A percentile compares a stretch with the other conserved stretches of the same genome.
These are phyloP conservation scores for Escarpia spicata DNA, from an alignment of 2,888 invertebrate species.

Conservation along the genomic window DNA sequence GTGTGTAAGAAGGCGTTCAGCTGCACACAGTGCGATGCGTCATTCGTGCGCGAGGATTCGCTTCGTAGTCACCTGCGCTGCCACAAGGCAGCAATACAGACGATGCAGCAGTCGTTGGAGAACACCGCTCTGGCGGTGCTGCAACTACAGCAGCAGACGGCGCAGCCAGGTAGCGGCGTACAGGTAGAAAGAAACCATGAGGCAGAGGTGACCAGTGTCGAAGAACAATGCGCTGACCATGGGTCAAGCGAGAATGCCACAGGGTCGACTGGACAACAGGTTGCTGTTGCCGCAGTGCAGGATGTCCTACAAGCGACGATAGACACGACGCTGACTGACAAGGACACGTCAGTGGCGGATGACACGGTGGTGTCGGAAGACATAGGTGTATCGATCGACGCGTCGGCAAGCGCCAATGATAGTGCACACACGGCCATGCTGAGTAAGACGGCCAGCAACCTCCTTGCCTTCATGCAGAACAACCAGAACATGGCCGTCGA, in stretches of 20 bases:
- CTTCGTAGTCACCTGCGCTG: conserved; percentile 65
- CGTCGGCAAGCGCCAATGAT: neutral
- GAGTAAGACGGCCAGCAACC: conserved; percentile 28
- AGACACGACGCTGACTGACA: neutral
- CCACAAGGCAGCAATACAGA: conserved; percentile 52
- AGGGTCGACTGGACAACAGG: neutral
- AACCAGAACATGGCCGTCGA: conserved; percentile 38
- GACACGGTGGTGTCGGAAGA: neutral
- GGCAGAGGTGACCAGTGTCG: neutral
- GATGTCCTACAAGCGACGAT: neutral
- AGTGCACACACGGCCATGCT: neutral
- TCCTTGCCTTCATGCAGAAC: conserved; percentile 38
- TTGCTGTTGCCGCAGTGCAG: neutral
- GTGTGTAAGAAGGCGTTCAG: conserved; percentile 53
- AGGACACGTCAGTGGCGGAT: neutral
- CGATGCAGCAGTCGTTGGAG: conserved; percentile 38
- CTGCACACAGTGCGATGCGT: conserved; percentile 61
- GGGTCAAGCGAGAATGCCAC: neutral
- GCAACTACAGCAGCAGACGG: conserved; percentile 48
- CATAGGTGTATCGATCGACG: too few relatives aligned
- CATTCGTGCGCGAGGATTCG: conserved; percentile 66
- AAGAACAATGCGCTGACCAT: neutral
- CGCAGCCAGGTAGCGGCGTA: neutral
- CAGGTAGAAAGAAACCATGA: neutral
- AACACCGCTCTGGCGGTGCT: conserved; percentile 52